phyloP scores from a whole-genome alignment of 2,888 invertebrate genomes.

The Pandemis corylana region DNA sequence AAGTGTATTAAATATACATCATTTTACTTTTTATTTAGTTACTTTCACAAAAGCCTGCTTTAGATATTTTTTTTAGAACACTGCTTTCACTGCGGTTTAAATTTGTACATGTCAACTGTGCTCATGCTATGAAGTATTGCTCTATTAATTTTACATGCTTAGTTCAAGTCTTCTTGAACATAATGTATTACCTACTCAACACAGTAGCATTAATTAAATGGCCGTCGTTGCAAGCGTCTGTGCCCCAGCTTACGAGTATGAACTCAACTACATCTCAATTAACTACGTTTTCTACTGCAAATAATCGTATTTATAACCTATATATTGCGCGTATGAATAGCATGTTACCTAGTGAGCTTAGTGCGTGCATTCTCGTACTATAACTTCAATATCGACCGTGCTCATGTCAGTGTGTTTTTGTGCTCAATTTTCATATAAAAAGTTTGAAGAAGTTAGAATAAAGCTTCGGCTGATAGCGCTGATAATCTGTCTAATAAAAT shows the following conservation, averaged over 20 bases:
- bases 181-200: slow-evolving; percentile 4
- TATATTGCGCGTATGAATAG: slow-evolving; percentile 16
- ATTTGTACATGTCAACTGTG: slow-evolving; percentile 40
- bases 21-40: slow-evolving; percentile 5
- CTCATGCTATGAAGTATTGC: slow-evolving; percentile 35
- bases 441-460: slow-evolving; percentile 41
- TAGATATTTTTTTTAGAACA: neutral
- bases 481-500: slow-evolving; percentile 21
- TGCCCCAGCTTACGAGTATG: slow-evolving; percentile 14
- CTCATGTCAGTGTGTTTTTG: slow-evolving; percentile 24
- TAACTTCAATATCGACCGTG: slow-evolving; percentile 51
- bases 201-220: slow-evolving; percentile 6
- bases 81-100: slow-evolving; percentile 42
- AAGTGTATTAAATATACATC: neutral
- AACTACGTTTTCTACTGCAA: slow-evolving; percentile 30
- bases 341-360: slow-evolving; percentile 36
- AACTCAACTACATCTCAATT: slow-evolving; percentile 25
- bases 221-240: slow-evolving; percentile 22
- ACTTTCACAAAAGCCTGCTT: slow-evolving; percentile 23
- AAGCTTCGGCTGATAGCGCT: slow-evolving; percentile 23
- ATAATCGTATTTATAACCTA: slow-evolving; percentile 5
- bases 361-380: slow-evolving; percentile 56
- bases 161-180: slow-evolving; percentile 18
- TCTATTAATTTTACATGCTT: slow-evolving; percentile 28
- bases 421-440: slow-evolving; percentile 43